phyloP scores from a whole-genome alignment of 1,140 invertebrate genomes.

The Cataglyphis hispanica region DNA sequence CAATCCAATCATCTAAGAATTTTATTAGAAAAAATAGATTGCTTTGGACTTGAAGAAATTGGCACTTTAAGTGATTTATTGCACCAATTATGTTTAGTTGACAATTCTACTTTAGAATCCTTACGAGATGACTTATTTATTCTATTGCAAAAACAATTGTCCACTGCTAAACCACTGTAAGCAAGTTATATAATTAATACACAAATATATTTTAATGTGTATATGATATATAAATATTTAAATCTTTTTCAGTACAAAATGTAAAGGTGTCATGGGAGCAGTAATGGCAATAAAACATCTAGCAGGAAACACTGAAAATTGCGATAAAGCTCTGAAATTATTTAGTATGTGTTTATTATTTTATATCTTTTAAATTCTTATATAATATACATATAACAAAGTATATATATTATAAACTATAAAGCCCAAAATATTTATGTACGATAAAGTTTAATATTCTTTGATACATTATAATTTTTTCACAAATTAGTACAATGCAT shows the following conservation, averaged over 20 bases:
- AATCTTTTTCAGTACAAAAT: slow-evolving; percentile 80
- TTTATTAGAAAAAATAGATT: slow-evolving; percentile 88
- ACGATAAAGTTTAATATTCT: slow-evolving; percentile 27
- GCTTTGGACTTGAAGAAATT: slow-evolving; percentile 88
- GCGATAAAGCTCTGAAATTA: slow-evolving; percentile 76
- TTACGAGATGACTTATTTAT: slow-evolving; percentile 89
- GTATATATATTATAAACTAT: background rate
- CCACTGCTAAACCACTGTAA: slow-evolving; percentile 85
- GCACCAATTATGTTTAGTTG: slow-evolving; percentile 86
- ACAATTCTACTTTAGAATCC: slow-evolving; percentile 82
- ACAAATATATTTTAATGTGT: slow-evolving; percentile 17
- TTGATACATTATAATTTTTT: background rate
- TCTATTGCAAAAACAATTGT: slow-evolving; percentile 89
- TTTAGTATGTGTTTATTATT: slow-evolving; percentile 76
- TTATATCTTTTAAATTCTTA: background rate
- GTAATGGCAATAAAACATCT: slow-evolving; percentile 86
- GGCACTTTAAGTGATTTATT: slow-evolving; percentile 87
- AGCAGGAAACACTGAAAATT: slow-evolving; percentile 76
- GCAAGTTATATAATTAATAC: slow-evolving; percentile 61
- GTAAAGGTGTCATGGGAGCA: slow-evolving; percentile 85
- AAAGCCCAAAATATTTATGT: slow-evolving; percentile 3
- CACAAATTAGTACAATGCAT: background rate
- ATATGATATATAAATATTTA: slow-evolving; percentile 74
- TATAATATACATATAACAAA: background rate
- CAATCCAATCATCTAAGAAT: slow-evolving; percentile 85